Evolutionary conservation across 2,113 vertebrate genomes (phyloP).

Genomic region (Vulpes lagopus): DNA sequence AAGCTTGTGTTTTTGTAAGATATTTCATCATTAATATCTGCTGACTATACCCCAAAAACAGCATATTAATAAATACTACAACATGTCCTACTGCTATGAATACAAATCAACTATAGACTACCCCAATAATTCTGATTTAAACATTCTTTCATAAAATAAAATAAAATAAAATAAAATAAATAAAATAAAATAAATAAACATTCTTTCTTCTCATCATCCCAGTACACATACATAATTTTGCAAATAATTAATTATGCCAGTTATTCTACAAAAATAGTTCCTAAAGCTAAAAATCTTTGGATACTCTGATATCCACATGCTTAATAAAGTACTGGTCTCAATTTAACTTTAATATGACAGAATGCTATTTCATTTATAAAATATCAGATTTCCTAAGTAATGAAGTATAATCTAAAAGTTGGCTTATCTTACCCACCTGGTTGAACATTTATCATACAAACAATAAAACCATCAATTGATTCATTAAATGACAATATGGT

Average conservation of each 20-base stretch:
- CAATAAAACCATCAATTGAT: conserved; percentile 28
- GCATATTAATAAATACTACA: not conserved
- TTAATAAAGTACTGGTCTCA: not conserved
- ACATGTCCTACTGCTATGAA: not conserved
- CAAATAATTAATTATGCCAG: conserved; percentile 5
- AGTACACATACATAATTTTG: not conserved
- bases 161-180: too few species aligned
- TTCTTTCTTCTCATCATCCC: not conserved
- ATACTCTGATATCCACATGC: not conserved
- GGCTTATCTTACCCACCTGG: not conserved
- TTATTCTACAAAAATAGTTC: conserved; percentile 29
- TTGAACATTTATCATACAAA: conserved; percentile 17
- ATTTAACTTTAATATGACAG: not conserved
- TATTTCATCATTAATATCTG: not conserved
- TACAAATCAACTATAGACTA: not conserved
- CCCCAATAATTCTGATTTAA: not conserved
- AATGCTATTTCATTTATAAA: conserved; percentile 23
- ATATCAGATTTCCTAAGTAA: not conserved
- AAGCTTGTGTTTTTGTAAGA: not conserved
- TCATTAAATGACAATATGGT: not conserved
- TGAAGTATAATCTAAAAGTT: not conserved
- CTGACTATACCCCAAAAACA: not conserved
- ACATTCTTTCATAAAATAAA: not conserved
- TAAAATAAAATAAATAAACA: too few species aligned
- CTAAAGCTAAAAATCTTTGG: not conserved